Evolutionary conservation across 2,797 vertebrate species (phyloP).

Genomic region (Siniperca scherzeri): DNA sequence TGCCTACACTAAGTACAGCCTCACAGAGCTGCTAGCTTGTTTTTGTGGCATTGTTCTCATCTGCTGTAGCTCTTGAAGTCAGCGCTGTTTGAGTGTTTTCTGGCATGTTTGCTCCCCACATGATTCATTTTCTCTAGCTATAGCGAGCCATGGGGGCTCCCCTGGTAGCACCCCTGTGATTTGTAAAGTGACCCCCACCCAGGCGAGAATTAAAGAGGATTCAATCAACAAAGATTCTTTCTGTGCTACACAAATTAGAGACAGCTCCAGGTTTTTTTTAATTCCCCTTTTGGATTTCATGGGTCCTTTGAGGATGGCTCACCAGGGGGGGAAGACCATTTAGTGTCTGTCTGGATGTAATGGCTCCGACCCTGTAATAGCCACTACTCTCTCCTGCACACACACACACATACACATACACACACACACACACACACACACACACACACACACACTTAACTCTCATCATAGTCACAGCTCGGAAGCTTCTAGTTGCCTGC

Average conservation of each 20-base stretch:
- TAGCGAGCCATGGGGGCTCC: conserved; percentile 37
- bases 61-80: conserved; percentile 17
- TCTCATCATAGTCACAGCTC: conserved; percentile 65
- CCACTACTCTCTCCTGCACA: conserved; percentile 52
- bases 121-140: conserved; percentile 8
- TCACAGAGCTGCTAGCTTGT: conserved; percentile 6
- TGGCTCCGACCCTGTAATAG: conserved; percentile 83
- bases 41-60: conserved; percentile 12
- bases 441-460: conserved; percentile 26
- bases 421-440: not conserved
- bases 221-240: conserved; percentile 75
- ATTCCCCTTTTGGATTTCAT: conserved; percentile 74
- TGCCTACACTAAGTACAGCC: not conserved
- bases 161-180: conserved; percentile 62
- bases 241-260: conserved; percentile 77
- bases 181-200: conserved; percentile 75
- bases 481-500: conserved; percentile 58
- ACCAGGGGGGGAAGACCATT: conserved; percentile 82
- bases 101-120: conserved; percentile 5
- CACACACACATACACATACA: conserved; percentile 4
- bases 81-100: conserved; percentile 12
- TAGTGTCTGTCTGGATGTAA: conserved; percentile 89
- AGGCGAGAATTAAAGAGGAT: conserved; percentile 67
- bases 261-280: conserved; percentile 69
- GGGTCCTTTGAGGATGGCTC: conserved; percentile 85